These are phyloP conservation scores for Lycaon pictus DNA, from an alignment of 2,113 vertebrate genomes.

Conservation along the genomic window DNA sequence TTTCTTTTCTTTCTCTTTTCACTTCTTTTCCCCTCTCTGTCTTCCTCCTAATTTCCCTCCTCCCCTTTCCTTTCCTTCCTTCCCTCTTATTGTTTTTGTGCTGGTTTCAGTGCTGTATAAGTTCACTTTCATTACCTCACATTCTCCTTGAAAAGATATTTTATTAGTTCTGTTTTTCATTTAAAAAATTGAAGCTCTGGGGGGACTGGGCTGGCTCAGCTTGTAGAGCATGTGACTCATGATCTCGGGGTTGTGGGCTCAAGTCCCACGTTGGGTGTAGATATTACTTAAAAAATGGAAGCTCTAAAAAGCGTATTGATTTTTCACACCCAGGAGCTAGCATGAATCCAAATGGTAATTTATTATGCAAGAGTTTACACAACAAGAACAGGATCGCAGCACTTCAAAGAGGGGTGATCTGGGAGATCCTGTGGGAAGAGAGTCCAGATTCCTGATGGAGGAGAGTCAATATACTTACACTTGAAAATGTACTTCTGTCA, in stretches of 20 bases:
- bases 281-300: background rate
- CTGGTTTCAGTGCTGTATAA: background rate
- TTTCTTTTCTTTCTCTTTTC: too few relatives aligned
- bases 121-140: background rate
- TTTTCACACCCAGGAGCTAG: background rate
- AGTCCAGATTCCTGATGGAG: background rate
- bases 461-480: slow-evolving; percentile 16
- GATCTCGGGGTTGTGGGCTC: background rate
- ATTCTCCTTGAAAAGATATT: background rate
- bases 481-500: slow-evolving; percentile 87
- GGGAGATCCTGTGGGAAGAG: background rate
- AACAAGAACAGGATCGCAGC: background rate
- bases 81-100: background rate
- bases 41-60: too few relatives aligned
- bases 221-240: background rate
- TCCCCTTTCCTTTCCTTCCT: background rate
- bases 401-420: background rate
- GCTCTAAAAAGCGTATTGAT: background rate
- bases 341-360: background rate
- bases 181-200: background rate
- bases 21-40: too few relatives aligned
- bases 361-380: background rate
- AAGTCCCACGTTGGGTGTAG: background rate
- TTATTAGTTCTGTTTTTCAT: background rate
- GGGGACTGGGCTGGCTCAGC: background rate